Evolutionary conservation across 23 tunicate species (phyloP).

Genomic region (Clavelina lepadiformis): DNA sequence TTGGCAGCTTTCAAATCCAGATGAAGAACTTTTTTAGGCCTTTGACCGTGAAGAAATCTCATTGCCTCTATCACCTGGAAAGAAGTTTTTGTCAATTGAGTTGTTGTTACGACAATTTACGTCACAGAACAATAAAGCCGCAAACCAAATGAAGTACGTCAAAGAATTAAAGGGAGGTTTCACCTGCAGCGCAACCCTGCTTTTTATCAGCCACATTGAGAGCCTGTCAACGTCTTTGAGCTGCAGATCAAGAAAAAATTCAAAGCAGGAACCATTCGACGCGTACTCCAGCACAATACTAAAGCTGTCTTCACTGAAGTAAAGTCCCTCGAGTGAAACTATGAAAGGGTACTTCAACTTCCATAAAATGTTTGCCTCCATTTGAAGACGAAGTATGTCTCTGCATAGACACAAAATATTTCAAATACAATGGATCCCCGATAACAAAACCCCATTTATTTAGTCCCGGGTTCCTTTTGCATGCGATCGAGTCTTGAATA

Average conservation of each 20-base stretch:
- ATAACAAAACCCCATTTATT: too few species aligned
- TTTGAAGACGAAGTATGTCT: constrained; percentile 7
- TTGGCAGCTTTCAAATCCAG: constrained; percentile 19
- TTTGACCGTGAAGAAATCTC: not conserved
- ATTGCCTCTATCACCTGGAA: constrained; percentile 1
- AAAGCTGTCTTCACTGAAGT: not conserved
- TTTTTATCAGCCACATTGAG: constrained; percentile 5
- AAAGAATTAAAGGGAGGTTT: not conserved
- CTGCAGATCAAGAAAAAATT: not conserved
- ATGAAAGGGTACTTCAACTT: not conserved
- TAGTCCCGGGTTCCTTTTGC: too few species aligned
- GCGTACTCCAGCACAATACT: constrained; percentile 4
- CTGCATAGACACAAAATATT: too few species aligned
- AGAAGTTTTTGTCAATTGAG: not conserved
- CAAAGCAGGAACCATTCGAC: constrained; percentile 5
- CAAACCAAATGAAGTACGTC: too few species aligned
- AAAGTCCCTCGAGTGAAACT: not conserved
- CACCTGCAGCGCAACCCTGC: constrained; percentile 14
- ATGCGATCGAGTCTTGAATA: too few species aligned
- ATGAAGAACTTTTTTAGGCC: constrained; percentile 14
- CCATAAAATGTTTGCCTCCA: constrained; percentile 8
- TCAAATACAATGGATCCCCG: too few species aligned
- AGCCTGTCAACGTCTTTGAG: too few species aligned
- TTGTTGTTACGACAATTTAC: not conserved
- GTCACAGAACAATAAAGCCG: too few species aligned